Percentiles rank a stretch among this genome's conserved stretches.
Evolutionary conservation across 2,888 invertebrate genomes (phyloP).

Genomic region (Julus scanicus): DNA sequence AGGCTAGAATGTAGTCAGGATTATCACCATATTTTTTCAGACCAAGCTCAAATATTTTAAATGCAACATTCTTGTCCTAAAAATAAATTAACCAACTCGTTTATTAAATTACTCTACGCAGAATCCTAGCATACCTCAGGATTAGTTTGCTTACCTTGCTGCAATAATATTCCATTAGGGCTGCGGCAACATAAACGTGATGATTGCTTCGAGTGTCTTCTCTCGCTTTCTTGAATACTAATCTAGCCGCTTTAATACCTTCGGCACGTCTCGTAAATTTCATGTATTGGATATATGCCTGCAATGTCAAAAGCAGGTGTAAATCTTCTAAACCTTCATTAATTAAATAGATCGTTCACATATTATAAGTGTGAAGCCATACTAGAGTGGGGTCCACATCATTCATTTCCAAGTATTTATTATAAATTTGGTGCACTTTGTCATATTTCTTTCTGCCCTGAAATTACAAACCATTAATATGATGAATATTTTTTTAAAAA

Average conservation of each 20-base stretch:
- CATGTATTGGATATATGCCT: constrained; percentile 97
- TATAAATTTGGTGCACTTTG: constrained; percentile 96
- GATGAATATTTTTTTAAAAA: neutral
- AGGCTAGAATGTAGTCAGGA: constrained; percentile 94
- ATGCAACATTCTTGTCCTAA: constrained; percentile 91
- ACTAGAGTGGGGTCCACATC: constrained; percentile 93
- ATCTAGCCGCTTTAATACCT: constrained; percentile 95
- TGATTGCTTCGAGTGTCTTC: constrained; percentile 86
- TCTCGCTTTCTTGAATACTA: constrained; percentile 93
- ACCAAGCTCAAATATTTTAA: constrained; percentile 96
- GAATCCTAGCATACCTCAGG: too few species aligned
- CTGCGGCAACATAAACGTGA: constrained; percentile 96
- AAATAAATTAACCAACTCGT: constrained; percentile 50
- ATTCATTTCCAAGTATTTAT: constrained; percentile 85
- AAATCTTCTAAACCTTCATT: neutral
- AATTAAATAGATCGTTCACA: constrained; percentile 56
- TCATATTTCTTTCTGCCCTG: constrained; percentile 90
- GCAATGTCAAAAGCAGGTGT: constrained; percentile 66
- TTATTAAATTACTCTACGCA: neutral
- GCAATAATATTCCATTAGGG: constrained; percentile 99
- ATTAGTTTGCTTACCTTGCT: constrained; percentile 72
- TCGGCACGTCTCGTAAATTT: constrained; percentile 97
- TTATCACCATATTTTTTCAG: constrained; percentile 95
- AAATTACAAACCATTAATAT: neutral
- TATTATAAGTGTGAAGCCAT: constrained; percentile 68